Base-by-base conservation (phyloP, 1,140 invertebrate species). In the Zaprionus gabonicus region DNA sequence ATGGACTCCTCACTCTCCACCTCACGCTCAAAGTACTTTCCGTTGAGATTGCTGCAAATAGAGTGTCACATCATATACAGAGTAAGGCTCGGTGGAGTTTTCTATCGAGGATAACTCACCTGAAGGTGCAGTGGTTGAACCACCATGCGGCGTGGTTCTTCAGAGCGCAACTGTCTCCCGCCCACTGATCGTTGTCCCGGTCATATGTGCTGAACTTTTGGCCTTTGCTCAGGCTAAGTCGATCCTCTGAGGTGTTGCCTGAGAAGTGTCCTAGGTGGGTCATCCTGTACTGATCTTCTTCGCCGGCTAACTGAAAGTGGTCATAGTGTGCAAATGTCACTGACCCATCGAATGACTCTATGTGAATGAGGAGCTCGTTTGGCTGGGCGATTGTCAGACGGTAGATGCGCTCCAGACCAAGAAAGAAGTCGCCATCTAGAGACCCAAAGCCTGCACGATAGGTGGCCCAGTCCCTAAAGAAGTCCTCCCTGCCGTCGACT, bases 171-270 rank as follows among this genome's bases (percentile, higher is more conserved):
- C 27, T 60, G 15, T 27, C 27, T 1, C n/a, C 58, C 7, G n/a
- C 38, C 58, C 28, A 60, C 38, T 36, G 17, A 23, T 60, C 58
- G 13, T 60, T 60, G 58, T 60, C 58, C 10, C 58, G 31, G n/a
- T 60, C 58, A 17, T 41, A 60, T 15, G 58, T 60, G 23, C 31
- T 38, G 9, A 60, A 60, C 28, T 23, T 36, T 13, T 20, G 31
- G 3, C 31, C 17, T 12, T 20, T 23, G 58, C 34, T 51, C 4
- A 51, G 20, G 9, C 46, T 25, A 2, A 51, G 20, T 4, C 46
- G 17, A 2, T 51, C 46, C 46, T 51, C 46, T 0, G 58, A 20
- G 5, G n/a, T 15, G 4, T 56, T 56, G 12, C 53, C 53, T 0
- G 25, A 28, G 13, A 28, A 28, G 23, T 27, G 23, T 27, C 53